These are phyloP conservation scores for Macrotus californicus DNA, from an alignment of 2,113 vertebrate species.

Conservation along the genomic window DNA sequence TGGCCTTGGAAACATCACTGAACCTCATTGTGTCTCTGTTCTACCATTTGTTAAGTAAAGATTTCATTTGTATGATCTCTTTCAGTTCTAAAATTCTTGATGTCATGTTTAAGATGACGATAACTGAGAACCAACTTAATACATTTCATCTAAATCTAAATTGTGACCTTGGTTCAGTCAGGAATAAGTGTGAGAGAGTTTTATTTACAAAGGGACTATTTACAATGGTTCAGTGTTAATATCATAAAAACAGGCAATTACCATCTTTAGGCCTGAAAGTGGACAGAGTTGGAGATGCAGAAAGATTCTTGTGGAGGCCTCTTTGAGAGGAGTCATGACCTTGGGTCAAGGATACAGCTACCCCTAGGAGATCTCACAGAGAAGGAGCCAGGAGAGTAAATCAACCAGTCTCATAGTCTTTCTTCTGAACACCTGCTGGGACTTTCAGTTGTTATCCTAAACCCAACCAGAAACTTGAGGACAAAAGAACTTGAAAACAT, in stretches of 20 bases:
- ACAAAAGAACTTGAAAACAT: neutral
- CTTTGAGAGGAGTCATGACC: neutral
- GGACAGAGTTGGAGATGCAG: neutral
- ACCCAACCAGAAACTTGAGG: neutral
- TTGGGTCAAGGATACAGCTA: neutral
- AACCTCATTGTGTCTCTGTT: neutral
- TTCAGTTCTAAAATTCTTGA: neutral
- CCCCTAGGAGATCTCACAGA: neutral
- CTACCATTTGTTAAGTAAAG: neutral
- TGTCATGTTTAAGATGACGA: neutral
- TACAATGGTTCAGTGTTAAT: neutral
- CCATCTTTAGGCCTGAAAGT: neutral
- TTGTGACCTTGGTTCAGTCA: neutral
- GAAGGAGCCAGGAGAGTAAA: neutral
- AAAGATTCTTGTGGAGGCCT: neutral
- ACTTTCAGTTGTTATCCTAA: neutral
- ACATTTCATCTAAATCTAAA: neutral
- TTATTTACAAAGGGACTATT: neutral
- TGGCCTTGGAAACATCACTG: neutral
- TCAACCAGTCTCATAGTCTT: neutral
- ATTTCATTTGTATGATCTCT: neutral
- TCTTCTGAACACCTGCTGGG: neutral
- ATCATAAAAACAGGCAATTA: neutral
- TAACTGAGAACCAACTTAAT: neutral
- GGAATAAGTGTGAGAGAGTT: neutral